phyloP scores from a whole-genome alignment of 2,113 vertebrate genomes.

The Gyps fulvus region DNA sequence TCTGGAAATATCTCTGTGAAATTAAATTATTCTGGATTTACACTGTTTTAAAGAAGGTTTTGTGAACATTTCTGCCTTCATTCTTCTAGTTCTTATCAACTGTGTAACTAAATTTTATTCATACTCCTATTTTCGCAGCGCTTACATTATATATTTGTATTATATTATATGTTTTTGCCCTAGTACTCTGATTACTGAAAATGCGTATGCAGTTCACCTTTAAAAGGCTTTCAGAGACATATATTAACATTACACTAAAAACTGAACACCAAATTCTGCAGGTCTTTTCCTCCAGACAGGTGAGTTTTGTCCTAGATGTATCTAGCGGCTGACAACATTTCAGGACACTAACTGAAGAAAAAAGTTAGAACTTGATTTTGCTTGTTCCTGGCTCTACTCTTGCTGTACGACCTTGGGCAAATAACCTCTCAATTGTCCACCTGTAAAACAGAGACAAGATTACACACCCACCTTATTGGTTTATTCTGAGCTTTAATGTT shows the following conservation, averaged over 20 bases:
- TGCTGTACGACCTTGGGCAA: constrained; percentile 24
- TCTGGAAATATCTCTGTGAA: not conserved
- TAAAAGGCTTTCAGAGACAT: not conserved
- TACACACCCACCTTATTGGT: not conserved
- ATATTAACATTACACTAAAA: not conserved
- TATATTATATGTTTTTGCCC: not conserved
- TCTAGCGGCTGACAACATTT: not conserved
- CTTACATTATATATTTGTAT: not conserved
- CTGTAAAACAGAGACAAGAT: constrained; percentile 2
- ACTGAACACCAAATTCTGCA: not conserved
- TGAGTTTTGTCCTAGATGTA: not conserved
- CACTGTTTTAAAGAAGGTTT: not conserved
- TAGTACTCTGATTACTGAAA: not conserved
- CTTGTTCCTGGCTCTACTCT: not conserved
- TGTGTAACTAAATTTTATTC: not conserved
- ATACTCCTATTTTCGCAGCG: not conserved
- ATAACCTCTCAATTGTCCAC: constrained; percentile 29
- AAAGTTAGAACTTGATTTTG: not conserved
- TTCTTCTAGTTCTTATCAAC: not conserved
- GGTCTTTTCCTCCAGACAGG: not conserved
- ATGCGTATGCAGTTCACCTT: not conserved
- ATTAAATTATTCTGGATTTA: not conserved
- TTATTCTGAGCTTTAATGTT: constrained; percentile 20
- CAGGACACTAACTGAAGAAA: not conserved
- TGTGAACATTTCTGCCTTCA: not conserved